Percentiles rank a stretch among this genome's conserved stretches.
These are phyloP conservation scores for Pangasius larnaudii DNA, from an alignment of 2,797 vertebrate genomes.

Conservation along the genomic window DNA sequence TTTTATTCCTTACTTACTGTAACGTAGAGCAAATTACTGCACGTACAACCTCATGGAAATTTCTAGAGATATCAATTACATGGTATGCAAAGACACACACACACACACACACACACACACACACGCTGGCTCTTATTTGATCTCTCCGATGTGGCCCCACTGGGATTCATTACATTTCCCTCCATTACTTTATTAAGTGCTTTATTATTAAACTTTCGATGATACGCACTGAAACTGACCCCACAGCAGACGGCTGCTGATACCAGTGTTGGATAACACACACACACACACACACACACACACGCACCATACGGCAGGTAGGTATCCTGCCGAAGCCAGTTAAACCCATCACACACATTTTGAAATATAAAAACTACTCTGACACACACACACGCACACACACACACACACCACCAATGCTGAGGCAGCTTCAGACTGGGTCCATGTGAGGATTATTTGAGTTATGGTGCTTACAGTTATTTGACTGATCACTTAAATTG, in stretches of 20 bases:
- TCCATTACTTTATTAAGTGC: slow-evolving; percentile 53
- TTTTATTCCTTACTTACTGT: not conserved
- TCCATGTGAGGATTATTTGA: not conserved
- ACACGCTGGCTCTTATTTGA: slow-evolving; percentile 16
- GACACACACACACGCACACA: not conserved
- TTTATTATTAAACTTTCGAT: slow-evolving; percentile 55
- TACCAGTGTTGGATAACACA: slow-evolving; percentile 50
- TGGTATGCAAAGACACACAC: not conserved
- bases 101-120: slow-evolving; percentile 26
- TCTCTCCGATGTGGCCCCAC: slow-evolving; percentile 3
- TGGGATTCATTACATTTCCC: slow-evolving; percentile 47
- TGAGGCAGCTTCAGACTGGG: not conserved
- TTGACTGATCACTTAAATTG: not conserved
- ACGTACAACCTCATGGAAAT: slow-evolving; percentile 9
- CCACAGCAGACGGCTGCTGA: slow-evolving; percentile 35
- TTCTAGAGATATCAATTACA: slow-evolving; percentile 18
- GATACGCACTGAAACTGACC: slow-evolving; percentile 42
- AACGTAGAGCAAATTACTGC: not conserved
- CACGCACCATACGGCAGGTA: slow-evolving; percentile 32
- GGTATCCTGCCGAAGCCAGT: slow-evolving; percentile 15
- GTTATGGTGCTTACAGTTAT: not conserved
- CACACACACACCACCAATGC: not conserved
- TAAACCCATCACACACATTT: slow-evolving; percentile 4
- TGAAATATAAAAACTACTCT: not conserved
- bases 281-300: slow-evolving; percentile 36